Evolutionary conservation across 92 coral and sea anemone genomes (phyloP).

Genomic region (Heteractis magnifica): DNA sequence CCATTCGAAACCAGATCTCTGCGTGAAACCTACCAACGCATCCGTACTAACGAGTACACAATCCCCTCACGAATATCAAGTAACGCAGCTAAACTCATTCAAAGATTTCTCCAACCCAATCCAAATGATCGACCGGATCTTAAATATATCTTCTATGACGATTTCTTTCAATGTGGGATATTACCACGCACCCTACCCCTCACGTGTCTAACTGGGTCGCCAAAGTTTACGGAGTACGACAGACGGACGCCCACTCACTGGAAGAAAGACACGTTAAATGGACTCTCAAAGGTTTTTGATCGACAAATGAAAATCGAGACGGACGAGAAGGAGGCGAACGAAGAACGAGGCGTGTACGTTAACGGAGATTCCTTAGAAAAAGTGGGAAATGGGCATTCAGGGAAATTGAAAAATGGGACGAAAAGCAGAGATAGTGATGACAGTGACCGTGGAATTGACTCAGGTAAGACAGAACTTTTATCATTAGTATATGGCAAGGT

Average conservation of each 20-base stretch:
- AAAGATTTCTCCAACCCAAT: conserved; percentile 75
- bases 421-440: conserved; percentile 26
- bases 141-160: conserved; percentile 76
- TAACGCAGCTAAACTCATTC: conserved; percentile 80
- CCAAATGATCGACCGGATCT: conserved; percentile 82
- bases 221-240: conserved; percentile 82
- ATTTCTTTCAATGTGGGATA: conserved; percentile 85
- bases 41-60: conserved; percentile 80
- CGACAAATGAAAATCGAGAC: conserved; percentile 66
- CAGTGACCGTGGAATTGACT: conserved; percentile 30
- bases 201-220: conserved; percentile 73
- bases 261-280: conserved; percentile 57
- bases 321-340: conserved; percentile 60
- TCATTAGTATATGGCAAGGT: too few relatives aligned
- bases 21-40: conserved; percentile 88
- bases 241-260: conserved; percentile 39
- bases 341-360: conserved; percentile 31
- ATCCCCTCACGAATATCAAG: conserved; percentile 88
- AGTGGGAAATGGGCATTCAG: conserved; percentile 1
- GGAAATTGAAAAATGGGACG: conserved; percentile 22
- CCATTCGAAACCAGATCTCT: conserved; percentile 96
- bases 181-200: conserved; percentile 81
- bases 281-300: conserved; percentile 59
- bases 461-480: conserved; percentile 10
- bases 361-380: conserved; percentile 21